phyloP scores from a whole-genome alignment of 2,888 invertebrate species.

The Brachyptera risi region DNA sequence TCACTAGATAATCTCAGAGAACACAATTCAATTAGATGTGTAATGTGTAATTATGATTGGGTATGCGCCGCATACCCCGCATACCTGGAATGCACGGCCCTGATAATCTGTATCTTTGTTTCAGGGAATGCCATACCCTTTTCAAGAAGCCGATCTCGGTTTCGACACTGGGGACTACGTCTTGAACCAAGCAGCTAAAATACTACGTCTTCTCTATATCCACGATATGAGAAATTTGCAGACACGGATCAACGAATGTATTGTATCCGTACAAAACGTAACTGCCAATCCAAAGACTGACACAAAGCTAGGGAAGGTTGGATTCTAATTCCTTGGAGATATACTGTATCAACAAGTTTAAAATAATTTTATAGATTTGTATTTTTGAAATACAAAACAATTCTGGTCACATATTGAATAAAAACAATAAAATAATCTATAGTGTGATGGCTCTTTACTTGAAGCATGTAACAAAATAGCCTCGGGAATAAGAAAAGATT shows the following conservation, averaged over 20 bases:
- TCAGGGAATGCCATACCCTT: conserved; percentile 64
- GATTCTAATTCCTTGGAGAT: conserved; percentile 50
- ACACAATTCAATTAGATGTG: too few species aligned
- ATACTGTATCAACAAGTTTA: background rate
- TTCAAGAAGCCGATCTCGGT: conserved; percentile 62
- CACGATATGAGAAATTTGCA: conserved; percentile 83
- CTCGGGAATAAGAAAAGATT: too few species aligned
- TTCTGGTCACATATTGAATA: too few species aligned
- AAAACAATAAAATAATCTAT: too few species aligned
- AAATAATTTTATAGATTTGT: background rate
- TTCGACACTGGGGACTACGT: conserved; percentile 61
- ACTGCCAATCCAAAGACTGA: conserved; percentile 98
- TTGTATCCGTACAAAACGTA: conserved; percentile 86
- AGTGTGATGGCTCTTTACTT: too few species aligned
- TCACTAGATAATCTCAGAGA: too few species aligned
- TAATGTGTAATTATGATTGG: too few species aligned
- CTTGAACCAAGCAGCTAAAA: conserved; percentile 68
- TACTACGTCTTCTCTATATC: conserved; percentile 75
- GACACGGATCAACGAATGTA: conserved; percentile 89
- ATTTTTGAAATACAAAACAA: background rate
- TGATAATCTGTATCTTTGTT: conserved; percentile 33
- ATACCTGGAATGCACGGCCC: background rate
- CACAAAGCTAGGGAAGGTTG: conserved; percentile 89
- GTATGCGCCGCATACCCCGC: too few species aligned
- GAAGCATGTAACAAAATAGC: too few species aligned